Percentiles rank a stretch among this genome's conserved stretches.
These are phyloP conservation scores for Hermaeophaga mercurialis DNA, from an alignment of 2,888 invertebrate species.

Conservation along the genomic window DNA sequence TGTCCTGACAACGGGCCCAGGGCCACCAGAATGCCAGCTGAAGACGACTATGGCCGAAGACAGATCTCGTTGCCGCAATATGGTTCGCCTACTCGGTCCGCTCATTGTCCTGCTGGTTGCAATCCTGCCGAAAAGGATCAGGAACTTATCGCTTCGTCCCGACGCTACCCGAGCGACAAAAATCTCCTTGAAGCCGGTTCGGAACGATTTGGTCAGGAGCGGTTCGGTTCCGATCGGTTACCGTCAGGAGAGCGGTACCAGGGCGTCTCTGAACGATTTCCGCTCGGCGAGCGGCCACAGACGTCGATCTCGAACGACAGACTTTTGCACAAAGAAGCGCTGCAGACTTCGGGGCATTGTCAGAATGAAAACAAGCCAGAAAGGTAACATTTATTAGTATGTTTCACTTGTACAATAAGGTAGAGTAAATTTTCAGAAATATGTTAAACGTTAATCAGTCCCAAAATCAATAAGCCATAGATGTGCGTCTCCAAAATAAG, in stretches of 20 bases:
- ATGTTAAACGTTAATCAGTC: too few relatives aligned
- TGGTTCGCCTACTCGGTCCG: conserved; percentile 32
- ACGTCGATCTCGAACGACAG: conserved; percentile 57
- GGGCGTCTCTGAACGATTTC: conserved; percentile 54
- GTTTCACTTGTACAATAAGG: too few relatives aligned
- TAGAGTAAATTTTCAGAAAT: too few relatives aligned
- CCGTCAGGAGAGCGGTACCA: conserved; percentile 55
- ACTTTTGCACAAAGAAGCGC: conserved; percentile 38
- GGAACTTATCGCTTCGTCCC: conserved; percentile 9
- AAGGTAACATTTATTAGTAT: conserved; percentile 31
- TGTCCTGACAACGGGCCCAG: conserved; percentile 71
- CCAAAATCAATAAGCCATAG: too few relatives aligned
- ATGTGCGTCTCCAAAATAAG: too few relatives aligned
- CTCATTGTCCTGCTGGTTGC: conserved; percentile 48
- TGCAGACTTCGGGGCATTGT: conserved; percentile 41
- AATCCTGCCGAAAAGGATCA: conserved; percentile 40
- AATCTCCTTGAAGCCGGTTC: conserved; percentile 37
- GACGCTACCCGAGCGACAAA: conserved; percentile 42
- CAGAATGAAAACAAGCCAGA: conserved; percentile 40
- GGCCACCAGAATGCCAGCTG: conserved; percentile 67
- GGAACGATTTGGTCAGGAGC: conserved; percentile 50
- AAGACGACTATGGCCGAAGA: conserved; percentile 56
- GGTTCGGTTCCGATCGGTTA: conserved; percentile 52
- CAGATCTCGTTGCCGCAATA: conserved; percentile 47
- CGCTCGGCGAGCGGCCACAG: conserved; percentile 58